phyloP scores from a whole-genome alignment of 1,140 invertebrate species.

The Panagrolaimus sp. region DNA sequence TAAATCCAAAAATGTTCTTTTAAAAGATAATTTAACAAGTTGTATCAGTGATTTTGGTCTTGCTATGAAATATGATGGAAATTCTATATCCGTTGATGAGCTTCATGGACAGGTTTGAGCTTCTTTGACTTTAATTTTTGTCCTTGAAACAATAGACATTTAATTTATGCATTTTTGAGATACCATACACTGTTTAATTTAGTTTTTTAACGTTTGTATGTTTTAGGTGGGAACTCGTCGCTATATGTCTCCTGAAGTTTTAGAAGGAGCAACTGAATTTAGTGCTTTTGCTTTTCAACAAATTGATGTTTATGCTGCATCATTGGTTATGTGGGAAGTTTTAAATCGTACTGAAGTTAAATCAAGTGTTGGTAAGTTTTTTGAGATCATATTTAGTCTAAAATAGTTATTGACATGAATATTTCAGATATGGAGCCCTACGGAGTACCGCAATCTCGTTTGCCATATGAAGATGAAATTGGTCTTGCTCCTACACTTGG shows the following conservation, averaged over 20 bases:
- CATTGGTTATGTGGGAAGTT: constrained; percentile 90
- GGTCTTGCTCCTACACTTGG: constrained; percentile 88
- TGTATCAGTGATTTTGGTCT: constrained; percentile 97
- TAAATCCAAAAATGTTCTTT: constrained; percentile 93
- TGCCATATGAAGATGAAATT: constrained; percentile 90
- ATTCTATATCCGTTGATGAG: not conserved
- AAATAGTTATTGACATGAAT: not conserved
- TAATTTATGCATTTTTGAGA: too few species aligned
- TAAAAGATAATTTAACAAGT: constrained; percentile 82
- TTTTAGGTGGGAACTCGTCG: constrained; percentile 76
- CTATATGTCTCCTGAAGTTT: constrained; percentile 96
- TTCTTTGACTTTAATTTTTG: constrained; percentile 2
- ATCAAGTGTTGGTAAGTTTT: not conserved
- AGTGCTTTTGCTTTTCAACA: constrained; percentile 86
- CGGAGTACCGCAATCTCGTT: constrained; percentile 72
- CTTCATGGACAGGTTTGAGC: not conserved
- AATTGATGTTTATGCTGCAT: constrained; percentile 96
- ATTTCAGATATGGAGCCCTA: constrained; percentile 53
- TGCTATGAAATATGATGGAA: constrained; percentile 77
- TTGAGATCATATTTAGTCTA: not conserved
- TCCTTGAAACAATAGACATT: too few species aligned
- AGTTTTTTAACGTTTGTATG: not conserved
- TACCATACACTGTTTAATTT: too few species aligned
- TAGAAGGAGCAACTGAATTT: constrained; percentile 95
- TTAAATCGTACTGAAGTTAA: constrained; percentile 65